Percentiles rank a stretch among this genome's conserved stretches.
These are phyloP conservation scores for Malurus cyaneus DNA, from an alignment of 2,113 vertebrate species.

Conservation along the genomic window DNA sequence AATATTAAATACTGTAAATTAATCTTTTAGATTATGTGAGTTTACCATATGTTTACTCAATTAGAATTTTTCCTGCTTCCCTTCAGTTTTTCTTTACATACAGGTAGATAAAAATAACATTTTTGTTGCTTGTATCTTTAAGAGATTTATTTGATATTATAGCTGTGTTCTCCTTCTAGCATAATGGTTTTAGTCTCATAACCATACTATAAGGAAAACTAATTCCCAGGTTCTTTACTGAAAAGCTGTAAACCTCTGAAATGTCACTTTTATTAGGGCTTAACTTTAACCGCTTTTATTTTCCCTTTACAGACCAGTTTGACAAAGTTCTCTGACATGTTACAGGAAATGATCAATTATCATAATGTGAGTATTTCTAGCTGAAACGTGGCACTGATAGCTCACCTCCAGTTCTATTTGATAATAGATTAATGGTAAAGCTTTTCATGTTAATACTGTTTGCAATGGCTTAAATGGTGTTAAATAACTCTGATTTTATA, in stretches of 20 bases:
- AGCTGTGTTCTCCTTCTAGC: not conserved
- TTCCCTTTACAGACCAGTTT: conserved; percentile 83
- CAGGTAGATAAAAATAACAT: not conserved
- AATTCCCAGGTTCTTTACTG: not conserved
- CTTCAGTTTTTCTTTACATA: not conserved
- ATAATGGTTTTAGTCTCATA: not conserved
- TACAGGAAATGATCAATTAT: conserved; percentile 98
- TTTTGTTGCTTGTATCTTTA: not conserved
- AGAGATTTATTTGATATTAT: not conserved
- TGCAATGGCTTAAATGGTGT: not conserved
- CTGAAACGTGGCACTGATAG: not conserved
- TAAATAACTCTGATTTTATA: not conserved
- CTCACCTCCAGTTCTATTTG: not conserved
- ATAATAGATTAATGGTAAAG: not conserved
- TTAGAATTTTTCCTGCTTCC: not conserved
- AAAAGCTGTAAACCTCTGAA: not conserved
- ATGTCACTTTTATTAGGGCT: not conserved
- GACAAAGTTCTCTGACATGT: conserved; percentile 92
- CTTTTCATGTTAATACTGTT: not conserved
- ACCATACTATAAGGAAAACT: not conserved
- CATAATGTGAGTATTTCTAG: conserved; percentile 85
- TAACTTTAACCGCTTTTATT: conserved; percentile 1
- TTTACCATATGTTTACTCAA: not conserved
- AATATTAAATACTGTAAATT: not conserved
- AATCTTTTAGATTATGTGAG: not conserved